Percentiles rank a stretch among this genome's conserved stretches.
Evolutionary conservation across 2,888 invertebrate genomes (phyloP).

Genomic region (Amphipyra tragopoginis): DNA sequence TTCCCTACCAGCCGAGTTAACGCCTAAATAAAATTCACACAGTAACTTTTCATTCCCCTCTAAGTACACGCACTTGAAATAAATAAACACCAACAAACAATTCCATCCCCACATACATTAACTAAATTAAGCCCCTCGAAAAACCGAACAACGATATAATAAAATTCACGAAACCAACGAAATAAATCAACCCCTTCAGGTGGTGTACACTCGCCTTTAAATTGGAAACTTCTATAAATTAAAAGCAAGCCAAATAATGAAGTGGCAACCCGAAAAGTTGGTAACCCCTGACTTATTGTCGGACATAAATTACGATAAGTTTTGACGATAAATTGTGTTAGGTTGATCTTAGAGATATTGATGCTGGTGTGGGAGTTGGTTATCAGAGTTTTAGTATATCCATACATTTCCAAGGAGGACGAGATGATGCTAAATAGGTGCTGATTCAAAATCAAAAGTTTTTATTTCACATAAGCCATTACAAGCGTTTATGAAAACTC

Average conservation of each 20-base stretch:
- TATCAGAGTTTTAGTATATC: neutral
- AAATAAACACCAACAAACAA: conserved; percentile 22
- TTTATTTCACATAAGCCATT: too few relatives aligned
- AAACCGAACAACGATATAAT: conserved; percentile 52
- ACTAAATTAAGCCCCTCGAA: conserved; percentile 22
- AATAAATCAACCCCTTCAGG: conserved; percentile 75
- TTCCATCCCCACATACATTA: conserved; percentile 28
- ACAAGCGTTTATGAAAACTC: too few relatives aligned
- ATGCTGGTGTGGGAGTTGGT: conserved; percentile 19
- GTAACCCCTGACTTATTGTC: conserved; percentile 82
- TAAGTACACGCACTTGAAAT: neutral
- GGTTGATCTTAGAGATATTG: conserved; percentile 54
- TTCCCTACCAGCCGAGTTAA: neutral
- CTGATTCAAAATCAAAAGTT: too few relatives aligned
- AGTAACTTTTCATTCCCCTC: neutral
- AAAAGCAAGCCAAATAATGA: conserved; percentile 86
- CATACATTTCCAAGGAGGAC: too few relatives aligned
- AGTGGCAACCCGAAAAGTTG: conserved; percentile 78
- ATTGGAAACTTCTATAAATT: conserved; percentile 85
- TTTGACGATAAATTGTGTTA: conserved; percentile 81
- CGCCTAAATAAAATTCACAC: neutral
- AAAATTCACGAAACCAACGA: conserved; percentile 44
- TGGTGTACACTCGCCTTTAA: conserved; percentile 65
- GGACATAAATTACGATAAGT: conserved; percentile 85
- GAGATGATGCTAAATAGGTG: too few relatives aligned